Evolutionary conservation across 2,797 vertebrate genomes (phyloP).

Genomic region (Enteromius mattozi): DNA sequence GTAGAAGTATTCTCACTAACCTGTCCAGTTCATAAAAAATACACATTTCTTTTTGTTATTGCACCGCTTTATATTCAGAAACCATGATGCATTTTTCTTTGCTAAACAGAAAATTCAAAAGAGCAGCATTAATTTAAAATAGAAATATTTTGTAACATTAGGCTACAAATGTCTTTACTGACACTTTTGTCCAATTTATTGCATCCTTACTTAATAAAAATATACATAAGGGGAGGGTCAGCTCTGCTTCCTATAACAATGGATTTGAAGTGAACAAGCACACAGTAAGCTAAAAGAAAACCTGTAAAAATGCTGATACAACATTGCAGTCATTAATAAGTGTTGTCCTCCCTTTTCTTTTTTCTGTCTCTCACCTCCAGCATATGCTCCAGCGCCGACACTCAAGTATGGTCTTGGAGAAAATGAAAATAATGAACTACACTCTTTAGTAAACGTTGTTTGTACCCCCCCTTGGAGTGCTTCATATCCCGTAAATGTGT

Average conservation of each 20-base stretch:
- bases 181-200: neutral
- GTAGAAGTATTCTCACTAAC: neutral
- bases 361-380: conserved; percentile 34
- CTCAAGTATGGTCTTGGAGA: neutral
- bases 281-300: neutral
- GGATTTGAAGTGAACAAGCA: neutral
- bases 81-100: neutral
- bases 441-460: neutral
- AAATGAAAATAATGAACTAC: conserved; percentile 31
- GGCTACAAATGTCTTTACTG: neutral
- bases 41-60: neutral
- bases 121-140: neutral
- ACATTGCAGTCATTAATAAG: neutral
- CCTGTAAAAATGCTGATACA: neutral
- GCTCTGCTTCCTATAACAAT: neutral
- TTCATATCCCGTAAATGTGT: conserved; percentile 8
- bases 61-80: neutral
- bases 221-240: too few relatives aligned
- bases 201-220: neutral
- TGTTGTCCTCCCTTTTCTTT: neutral
- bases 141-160: neutral
- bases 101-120: neutral
- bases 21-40: neutral
- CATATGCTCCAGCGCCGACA: conserved; percentile 25
- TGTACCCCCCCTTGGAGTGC: conserved; percentile 7